Evolutionary conservation across 1,140 invertebrate species (phyloP).

Genomic region (Panagrolaimus sp.): DNA sequence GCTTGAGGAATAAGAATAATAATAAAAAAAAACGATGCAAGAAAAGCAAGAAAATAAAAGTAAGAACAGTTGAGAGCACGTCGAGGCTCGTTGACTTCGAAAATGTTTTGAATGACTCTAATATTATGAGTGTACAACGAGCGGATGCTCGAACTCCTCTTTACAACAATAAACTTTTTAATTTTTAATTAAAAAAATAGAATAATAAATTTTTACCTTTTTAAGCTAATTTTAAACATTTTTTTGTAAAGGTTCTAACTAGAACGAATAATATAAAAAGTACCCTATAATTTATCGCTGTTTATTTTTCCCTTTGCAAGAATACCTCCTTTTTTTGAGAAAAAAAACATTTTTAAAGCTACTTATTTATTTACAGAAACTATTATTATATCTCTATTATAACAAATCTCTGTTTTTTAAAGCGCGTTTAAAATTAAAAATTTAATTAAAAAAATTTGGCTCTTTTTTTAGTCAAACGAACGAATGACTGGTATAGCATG

Average conservation of each 20-base stretch:
- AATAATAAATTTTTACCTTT: no score
- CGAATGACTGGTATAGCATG: slow-evolving; percentile 10
- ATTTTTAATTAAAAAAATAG: no score
- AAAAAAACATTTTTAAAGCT: slow-evolving; percentile 1
- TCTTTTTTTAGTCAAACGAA: neutral
- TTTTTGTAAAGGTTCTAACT: no score
- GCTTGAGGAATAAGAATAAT: neutral
- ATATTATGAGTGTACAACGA: slow-evolving; percentile 12
- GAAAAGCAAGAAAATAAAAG: neutral
- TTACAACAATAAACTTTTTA: no score
- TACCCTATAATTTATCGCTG: no score
- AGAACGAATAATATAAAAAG: no score
- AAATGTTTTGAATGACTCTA: slow-evolving; percentile 11
- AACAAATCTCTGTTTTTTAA: neutral
- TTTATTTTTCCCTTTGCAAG: no score
- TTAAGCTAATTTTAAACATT: no score
- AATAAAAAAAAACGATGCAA: slow-evolving; percentile 9
- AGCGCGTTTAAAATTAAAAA: no score
- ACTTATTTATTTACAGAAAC: neutral
- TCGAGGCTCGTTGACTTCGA: slow-evolving; percentile 12
- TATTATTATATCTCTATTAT: neutral
- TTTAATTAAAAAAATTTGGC: no score
- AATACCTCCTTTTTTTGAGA: neutral
- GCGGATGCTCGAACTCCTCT: no score
- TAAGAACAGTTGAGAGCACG: slow-evolving; percentile 15